A percentile compares a stretch with the other conserved stretches of the same genome.
Conservation (phyloP, 35 echinoderm and acorn worm species). For the Eucidaris tribuloides region DNA sequence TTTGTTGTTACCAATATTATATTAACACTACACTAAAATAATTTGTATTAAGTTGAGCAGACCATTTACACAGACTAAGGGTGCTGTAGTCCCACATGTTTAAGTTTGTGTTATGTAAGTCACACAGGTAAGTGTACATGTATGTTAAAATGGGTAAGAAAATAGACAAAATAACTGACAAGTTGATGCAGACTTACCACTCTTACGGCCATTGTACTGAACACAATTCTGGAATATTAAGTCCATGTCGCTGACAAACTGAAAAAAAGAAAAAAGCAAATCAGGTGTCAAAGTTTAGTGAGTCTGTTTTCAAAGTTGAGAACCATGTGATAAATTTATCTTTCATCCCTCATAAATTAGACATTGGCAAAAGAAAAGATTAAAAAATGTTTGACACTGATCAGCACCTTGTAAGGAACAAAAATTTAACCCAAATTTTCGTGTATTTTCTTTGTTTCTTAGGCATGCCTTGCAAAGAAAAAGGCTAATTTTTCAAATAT, state of each 20-base stretch:
- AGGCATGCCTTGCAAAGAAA: too few species aligned
- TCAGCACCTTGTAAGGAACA: too few species aligned
- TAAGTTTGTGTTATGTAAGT: background rate
- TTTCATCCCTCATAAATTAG: too few species aligned
- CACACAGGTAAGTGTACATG: background rate
- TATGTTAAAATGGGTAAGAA: background rate
- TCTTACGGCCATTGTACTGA: constrained; percentile 88
- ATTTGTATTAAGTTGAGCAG: background rate
- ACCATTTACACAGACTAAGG: background rate
- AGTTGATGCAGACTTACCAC: constrained; percentile 53
- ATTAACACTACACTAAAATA: background rate
- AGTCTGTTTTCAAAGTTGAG: too few species aligned
- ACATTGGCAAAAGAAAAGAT: too few species aligned
- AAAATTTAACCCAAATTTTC: too few species aligned
- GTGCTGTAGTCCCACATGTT: background rate
- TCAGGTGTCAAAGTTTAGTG: too few species aligned
- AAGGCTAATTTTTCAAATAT: too few species aligned
- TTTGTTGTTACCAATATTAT: too few species aligned
- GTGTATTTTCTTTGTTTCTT: too few species aligned
- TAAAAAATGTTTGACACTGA: too few species aligned
- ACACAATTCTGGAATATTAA: constrained; percentile 90
- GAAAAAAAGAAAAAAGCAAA: constrained; percentile 24
- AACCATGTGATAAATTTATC: too few species aligned
- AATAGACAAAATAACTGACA: background rate
- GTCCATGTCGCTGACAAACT: constrained; percentile 93